Evolutionary conservation across 37 sponge, comb jelly and placozoan species (phyloP).

Genomic region (Agelas oroides): DNA sequence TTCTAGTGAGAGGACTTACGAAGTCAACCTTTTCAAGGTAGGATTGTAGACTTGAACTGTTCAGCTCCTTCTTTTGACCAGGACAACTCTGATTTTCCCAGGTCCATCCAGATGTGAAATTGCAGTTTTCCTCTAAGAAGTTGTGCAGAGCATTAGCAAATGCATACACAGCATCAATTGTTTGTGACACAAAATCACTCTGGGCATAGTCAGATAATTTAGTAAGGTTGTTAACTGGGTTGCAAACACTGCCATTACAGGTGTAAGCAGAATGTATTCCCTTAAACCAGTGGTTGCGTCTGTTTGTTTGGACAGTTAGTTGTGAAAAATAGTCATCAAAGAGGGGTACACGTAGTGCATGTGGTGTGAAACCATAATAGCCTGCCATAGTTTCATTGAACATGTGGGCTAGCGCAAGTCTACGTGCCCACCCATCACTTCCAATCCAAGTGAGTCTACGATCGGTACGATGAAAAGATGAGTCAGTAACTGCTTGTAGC

Average conservation of each 20-base stretch:
- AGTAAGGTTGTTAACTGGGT: neutral
- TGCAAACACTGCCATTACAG: neutral
- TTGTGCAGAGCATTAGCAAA: slow-evolving; percentile 64
- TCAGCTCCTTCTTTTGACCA: slow-evolving; percentile 13
- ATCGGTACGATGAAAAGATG: neutral
- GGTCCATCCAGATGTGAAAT: slow-evolving; percentile 3
- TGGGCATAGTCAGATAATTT: slow-evolving; percentile 11
- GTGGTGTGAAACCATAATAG: slow-evolving; percentile 51
- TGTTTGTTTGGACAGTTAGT: slow-evolving; percentile 43
- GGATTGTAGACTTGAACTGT: neutral
- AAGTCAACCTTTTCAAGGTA: slow-evolving; percentile 55
- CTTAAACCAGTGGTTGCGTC: slow-evolving; percentile 56
- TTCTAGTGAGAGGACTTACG: slow-evolving; percentile 22
- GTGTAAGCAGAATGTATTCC: slow-evolving; percentile 29
- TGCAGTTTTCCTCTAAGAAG: slow-evolving; percentile 62
- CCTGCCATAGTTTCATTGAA: slow-evolving; percentile 48
- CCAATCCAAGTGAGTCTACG: slow-evolving; percentile 67
- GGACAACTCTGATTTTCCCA: slow-evolving; percentile 14
- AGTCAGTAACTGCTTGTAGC: neutral
- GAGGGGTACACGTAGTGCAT: neutral
- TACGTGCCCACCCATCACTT: slow-evolving; percentile 75
- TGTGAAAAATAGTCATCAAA: slow-evolving; percentile 60
- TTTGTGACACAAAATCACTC: slow-evolving; percentile 52
- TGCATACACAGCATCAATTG: slow-evolving; percentile 77
- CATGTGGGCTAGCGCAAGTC: neutral